Evolutionary conservation across 2,113 vertebrate genomes (phyloP).

Genomic region (Smithornis capensis): DNA sequence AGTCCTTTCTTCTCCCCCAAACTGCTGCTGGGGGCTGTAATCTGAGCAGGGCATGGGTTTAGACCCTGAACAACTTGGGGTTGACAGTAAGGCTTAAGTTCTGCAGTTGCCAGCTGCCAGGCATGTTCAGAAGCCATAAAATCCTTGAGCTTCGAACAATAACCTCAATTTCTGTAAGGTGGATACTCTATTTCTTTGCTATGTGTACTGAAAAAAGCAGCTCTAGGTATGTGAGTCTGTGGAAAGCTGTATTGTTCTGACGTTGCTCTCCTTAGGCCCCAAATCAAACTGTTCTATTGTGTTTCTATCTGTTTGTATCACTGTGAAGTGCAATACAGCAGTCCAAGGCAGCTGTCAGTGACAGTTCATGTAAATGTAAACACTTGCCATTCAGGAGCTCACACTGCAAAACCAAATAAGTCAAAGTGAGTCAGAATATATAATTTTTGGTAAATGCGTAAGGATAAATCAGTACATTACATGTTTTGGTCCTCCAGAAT

Average conservation of each 20-base stretch:
- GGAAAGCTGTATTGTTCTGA: neutral
- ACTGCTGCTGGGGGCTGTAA: constrained; percentile 18
- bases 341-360: neutral
- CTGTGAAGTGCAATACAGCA: neutral
- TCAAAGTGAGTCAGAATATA: neutral
- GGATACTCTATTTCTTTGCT: neutral
- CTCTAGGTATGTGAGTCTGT: neutral
- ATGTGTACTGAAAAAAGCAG: neutral
- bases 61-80: neutral
- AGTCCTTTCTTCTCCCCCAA: constrained; percentile 38
- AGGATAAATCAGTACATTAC: accelerated
- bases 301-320: neutral
- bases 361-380: neutral
- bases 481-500: neutral
- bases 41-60: neutral
- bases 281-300: neutral
- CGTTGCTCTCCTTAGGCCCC: neutral
- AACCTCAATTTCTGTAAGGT: neutral
- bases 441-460: neutral
- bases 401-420: neutral
- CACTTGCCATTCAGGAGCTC: neutral
- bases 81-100: neutral
- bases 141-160: neutral
- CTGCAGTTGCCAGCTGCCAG: neutral
- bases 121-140: neutral